Percentiles rank a stretch among this genome's conserved stretches.
Conservation (phyloP, 2,888 invertebrate species). For the Dexiosoma caninum region DNA sequence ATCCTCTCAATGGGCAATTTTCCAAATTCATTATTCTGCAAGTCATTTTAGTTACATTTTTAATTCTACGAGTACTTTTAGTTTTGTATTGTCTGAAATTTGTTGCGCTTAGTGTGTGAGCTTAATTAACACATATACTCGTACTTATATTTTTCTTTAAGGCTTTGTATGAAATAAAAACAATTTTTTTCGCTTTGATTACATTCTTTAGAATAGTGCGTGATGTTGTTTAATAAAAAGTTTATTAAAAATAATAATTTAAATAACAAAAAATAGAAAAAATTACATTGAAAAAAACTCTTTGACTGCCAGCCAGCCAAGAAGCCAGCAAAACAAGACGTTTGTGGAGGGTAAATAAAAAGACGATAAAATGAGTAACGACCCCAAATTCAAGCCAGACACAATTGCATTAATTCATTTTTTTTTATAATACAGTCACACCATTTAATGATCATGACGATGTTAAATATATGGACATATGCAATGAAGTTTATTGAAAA, state of each 20-base stretch:
- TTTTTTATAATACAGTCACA: slow-evolving; percentile 1
- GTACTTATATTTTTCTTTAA: not conserved
- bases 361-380: slow-evolving; percentile 39
- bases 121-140: too few relatives aligned
- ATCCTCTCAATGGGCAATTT: too few relatives aligned
- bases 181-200: not conserved
- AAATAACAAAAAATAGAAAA: slow-evolving; percentile 3
- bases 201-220: slow-evolving; percentile 30
- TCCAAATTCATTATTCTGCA: too few relatives aligned
- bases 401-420: not conserved
- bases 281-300: slow-evolving; percentile 1
- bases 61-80: too few relatives aligned
- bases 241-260: slow-evolving; percentile 26
- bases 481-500: not conserved
- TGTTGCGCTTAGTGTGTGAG: too few relatives aligned
- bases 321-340: not conserved
- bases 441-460: slow-evolving; percentile 12
- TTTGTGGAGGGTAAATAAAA: slow-evolving; percentile 24
- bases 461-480: not conserved
- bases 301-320: not conserved
- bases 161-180: not conserved
- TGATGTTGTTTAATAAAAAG: slow-evolving; percentile 29
- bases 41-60: too few relatives aligned
- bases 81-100: too few relatives aligned
- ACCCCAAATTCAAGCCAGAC: slow-evolving; percentile 33